Evolutionary conservation across 2,888 invertebrate genomes (phyloP), one percentile per base, ranked within the genome.

Genomic region (Ichneumoninae sp.): DNA sequence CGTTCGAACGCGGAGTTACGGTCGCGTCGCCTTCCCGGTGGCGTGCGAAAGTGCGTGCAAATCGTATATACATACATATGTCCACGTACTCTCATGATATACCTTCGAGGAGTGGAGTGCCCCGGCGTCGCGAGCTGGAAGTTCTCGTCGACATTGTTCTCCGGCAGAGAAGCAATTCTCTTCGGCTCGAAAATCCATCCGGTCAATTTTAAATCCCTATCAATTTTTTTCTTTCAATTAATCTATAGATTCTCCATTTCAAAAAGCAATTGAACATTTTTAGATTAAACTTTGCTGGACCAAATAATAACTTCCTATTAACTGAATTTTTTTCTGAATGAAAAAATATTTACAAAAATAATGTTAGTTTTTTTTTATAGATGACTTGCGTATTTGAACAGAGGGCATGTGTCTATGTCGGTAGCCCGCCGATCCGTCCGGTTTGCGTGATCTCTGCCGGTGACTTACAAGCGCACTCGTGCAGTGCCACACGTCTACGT

Each of bases 21-120:
- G 66, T 74, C 74, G 65, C 80, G 74, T 74, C 80, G 84, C 65
- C 69, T 72, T 77, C 44, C 72, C 80, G 71, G 69, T 72, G 74
- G 72, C 81, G 83, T 69, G 76, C 80, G 68, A 84, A 80, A 72
- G 68, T 80, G 50, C 83, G 80, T 54, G 74, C 80, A 33, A 84
- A 80, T 69, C 70, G 60, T 83, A n/a, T 54, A 70, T 26, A 30
- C 36, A 65, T 19, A 57, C 5, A 36, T 47, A n/a, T 19, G 30
- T 19, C 19, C 26, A 22, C 36, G 44, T 50, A 26, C 19, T 40
- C 40, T 66, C 33, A 52, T 36, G 65, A 52, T 66, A 52, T 76
- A 52, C 22, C 65, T 36, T 33, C 76, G 66, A 40, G 54, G 16
- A 65, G 52, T 26, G 40, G 76, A 66, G 13, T 26, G 33, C 26